Evolutionary conservation across 2,113 vertebrate species (phyloP).

Genomic region (Podarcis muralis): DNA sequence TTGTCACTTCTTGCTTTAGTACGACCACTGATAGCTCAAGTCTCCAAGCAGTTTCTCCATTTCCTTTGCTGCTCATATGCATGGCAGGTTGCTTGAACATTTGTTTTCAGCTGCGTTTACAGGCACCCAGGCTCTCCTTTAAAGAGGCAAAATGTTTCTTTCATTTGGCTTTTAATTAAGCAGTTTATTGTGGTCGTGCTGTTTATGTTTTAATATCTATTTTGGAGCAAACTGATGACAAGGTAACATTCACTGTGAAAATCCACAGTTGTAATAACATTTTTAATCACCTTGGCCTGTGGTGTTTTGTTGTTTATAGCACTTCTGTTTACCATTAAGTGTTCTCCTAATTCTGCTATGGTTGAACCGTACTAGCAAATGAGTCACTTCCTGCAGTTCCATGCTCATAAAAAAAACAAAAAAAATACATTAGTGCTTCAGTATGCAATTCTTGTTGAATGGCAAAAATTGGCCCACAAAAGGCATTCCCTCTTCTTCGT

Average conservation of each 20-base stretch:
- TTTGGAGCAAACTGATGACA: constrained; percentile 28
- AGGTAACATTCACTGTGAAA: constrained; percentile 26
- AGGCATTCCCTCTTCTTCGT: not conserved
- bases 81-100: constrained; percentile 5
- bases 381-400: constrained; percentile 22
- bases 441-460: constrained; percentile 1
- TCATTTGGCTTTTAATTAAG: constrained; percentile 23
- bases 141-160: constrained; percentile 24
- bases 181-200: constrained; percentile 19
- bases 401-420: not conserved
- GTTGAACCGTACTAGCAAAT: constrained; percentile 22
- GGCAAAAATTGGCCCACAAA: not conserved
- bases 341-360: constrained; percentile 24
- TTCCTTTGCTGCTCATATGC: not conserved
- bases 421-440: not conserved
- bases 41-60: not conserved
- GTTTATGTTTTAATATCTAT: constrained; percentile 22
- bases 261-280: constrained; percentile 30
- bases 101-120: not conserved
- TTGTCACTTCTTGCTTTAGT: not conserved
- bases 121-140: constrained; percentile 6
- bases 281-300: constrained; percentile 29
- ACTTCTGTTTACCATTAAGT: constrained; percentile 32
- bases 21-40: not conserved
- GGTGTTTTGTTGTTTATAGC: constrained; percentile 30